These are phyloP conservation scores for Stomorhina lunata DNA, from an alignment of 2,888 invertebrate genomes.

Conservation along the genomic window DNA sequence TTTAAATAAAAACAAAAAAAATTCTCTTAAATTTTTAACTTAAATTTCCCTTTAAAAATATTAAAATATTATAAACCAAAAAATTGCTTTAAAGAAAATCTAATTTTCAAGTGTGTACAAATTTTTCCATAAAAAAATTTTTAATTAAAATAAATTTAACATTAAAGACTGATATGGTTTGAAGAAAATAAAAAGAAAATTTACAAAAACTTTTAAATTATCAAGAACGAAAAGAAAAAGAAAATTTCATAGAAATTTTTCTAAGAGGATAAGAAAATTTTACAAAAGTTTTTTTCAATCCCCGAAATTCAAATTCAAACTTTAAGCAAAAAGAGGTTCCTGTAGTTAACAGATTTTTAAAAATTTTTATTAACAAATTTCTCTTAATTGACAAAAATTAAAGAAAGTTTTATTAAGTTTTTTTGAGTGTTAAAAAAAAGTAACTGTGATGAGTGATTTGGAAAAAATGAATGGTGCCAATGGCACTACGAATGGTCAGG, in stretches of 20 bases:
- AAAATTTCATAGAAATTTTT: constrained; percentile 51
- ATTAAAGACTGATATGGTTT: constrained; percentile 65
- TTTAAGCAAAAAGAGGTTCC: constrained; percentile 51
- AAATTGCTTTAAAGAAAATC: constrained; percentile 54
- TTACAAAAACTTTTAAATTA: too few relatives aligned
- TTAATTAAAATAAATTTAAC: constrained; percentile 18
- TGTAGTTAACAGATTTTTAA: constrained; percentile 39
- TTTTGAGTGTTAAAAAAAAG: constrained; percentile 3
- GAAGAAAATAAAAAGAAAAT: constrained; percentile 21
- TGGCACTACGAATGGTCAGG: constrained; percentile 39
- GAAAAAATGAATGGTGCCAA: constrained; percentile 57
- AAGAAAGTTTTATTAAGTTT: background rate
- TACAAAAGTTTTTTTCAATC: constrained; percentile 58
- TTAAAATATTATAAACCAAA: background rate
- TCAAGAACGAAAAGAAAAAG: background rate
- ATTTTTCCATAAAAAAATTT: constrained; percentile 49
- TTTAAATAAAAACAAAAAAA: constrained; percentile 14
- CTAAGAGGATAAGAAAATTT: constrained; percentile 58
- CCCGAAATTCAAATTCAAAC: background rate
- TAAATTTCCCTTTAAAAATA: background rate
- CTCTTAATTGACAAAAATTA: background rate
- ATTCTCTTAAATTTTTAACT: background rate
- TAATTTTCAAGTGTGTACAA: constrained; percentile 62
- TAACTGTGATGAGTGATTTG: constrained; percentile 66
- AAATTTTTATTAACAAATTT: constrained; percentile 27